Evolutionary conservation across 2,113 vertebrate genomes (phyloP), one percentile per base, ranked within the genome.

Genomic region (Blennius ocellaris): DNA sequence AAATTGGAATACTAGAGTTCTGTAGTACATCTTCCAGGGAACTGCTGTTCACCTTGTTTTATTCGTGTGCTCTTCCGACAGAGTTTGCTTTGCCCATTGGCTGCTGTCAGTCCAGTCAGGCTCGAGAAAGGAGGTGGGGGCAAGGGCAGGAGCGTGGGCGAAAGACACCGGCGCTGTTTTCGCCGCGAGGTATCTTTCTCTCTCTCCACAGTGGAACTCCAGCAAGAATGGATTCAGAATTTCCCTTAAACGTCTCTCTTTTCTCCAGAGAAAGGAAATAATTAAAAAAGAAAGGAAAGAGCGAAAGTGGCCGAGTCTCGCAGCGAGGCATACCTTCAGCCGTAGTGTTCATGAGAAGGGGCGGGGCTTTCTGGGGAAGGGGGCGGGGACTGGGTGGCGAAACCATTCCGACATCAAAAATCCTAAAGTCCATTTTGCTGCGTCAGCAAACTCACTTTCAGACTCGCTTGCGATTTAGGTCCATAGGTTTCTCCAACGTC

Each of bases 1-100:
- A 94, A 92, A 92, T 93, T 88, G 76, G 90, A 93, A 92, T 92
- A 94, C 92, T 93, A 91, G 89, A 93, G 92, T 93, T 91, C 91
- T 76, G 88, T 85, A 87, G 88, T 88, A 91, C 88, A 88, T 80
- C 91, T 87, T 89, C 79, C 85, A 73, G 88, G 81, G 74, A 87
- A 85, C 76, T 66, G 60, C 55, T 8, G 51, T 77, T 84, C 80
- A 36, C 76, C 78, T 75, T 77, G 21, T 30, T 59, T 60, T 49
- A 44, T 77, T 70, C 80, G 83, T 87, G 81, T 81, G 73, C 83
- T 86, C 78, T 78, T 81, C 70, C 68, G 79, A 79, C 43, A 80
- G 68, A 83, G 84, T 90, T 77, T 69, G 63, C 69, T 73, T 69
- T 64, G 85, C 87, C 86, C 50, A 39, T 81, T 80, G 85, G 88